Evolutionary conservation across 1,140 invertebrate species (phyloP).

Genomic region (Drosophila sturtevanti): DNA sequence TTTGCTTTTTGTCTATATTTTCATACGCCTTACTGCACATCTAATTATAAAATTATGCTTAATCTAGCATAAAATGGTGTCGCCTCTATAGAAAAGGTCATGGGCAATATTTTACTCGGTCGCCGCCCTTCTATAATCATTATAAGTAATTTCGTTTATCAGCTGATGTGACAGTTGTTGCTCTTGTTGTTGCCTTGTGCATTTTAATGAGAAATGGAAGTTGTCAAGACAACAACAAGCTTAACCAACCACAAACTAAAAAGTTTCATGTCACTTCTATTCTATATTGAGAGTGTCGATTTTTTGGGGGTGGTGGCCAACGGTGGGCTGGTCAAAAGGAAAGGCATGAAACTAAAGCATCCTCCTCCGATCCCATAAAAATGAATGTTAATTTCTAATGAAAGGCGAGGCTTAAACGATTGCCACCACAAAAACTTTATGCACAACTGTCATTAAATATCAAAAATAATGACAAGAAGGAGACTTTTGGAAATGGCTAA

Average conservation of each 20-base stretch:
- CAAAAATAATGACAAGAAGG: slow-evolving; percentile 24
- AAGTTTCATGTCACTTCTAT: slow-evolving; percentile 9
- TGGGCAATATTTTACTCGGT: slow-evolving; percentile 46
- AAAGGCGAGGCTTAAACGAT: slow-evolving; percentile 33
- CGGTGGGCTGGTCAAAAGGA: neutral
- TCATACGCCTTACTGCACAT: slow-evolving; percentile 30
- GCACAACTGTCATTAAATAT: slow-evolving; percentile 49
- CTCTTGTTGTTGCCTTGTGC: neutral
- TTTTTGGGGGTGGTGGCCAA: neutral
- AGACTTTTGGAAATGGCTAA: neutral
- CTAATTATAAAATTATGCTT: slow-evolving; percentile 63
- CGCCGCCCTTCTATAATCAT: slow-evolving; percentile 49
- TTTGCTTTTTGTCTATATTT: neutral
- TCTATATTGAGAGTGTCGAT: no score
- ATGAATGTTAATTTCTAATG: slow-evolving; percentile 57
- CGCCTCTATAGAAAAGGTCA: slow-evolving; percentile 25
- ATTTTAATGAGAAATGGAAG: slow-evolving; percentile 30
- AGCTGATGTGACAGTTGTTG: neutral
- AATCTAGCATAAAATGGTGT: slow-evolving; percentile 53
- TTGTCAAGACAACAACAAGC: slow-evolving; percentile 26
- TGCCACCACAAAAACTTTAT: slow-evolving; percentile 14
- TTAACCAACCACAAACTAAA: slow-evolving; percentile 31
- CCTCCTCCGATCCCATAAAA: slow-evolving; percentile 40
- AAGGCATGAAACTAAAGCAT: slow-evolving; percentile 4
- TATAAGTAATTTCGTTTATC: slow-evolving; percentile 47